These are phyloP conservation scores for Apomyelois bistriatella DNA, from an alignment of 2,888 invertebrate species.

Conservation along the genomic window DNA sequence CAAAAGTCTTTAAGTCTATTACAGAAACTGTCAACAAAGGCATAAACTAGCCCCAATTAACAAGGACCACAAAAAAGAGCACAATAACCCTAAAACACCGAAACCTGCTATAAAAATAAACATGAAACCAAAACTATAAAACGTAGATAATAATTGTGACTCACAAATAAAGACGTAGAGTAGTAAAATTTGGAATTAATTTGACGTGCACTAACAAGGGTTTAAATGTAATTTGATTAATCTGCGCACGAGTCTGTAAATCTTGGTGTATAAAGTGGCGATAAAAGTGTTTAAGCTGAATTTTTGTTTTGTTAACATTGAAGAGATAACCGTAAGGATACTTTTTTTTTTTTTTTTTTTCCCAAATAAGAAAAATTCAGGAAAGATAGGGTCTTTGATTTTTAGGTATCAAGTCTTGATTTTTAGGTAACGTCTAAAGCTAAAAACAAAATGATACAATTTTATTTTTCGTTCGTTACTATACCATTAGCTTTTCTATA, in stretches of 20 bases:
- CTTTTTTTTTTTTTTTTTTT: no score
- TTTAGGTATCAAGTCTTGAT: no score
- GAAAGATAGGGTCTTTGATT: no score
- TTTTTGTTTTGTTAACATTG: no score
- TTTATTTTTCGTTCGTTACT: no score
- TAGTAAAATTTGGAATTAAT: conserved; percentile 37
- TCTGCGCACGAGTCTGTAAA: conserved; percentile 38
- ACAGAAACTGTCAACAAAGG: no score
- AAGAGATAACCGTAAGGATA: no score
- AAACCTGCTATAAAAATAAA: conserved; percentile 6
- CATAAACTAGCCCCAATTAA: background rate
- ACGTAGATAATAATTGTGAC: conserved; percentile 16
- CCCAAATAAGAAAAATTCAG: no score
- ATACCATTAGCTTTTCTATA: no score
- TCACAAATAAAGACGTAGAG: conserved; percentile 23
- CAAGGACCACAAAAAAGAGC: background rate
- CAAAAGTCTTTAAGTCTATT: no score
- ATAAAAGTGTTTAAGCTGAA: conserved; percentile 18
- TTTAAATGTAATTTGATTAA: conserved; percentile 48
- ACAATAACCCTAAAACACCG: background rate
- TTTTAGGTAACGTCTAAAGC: no score
- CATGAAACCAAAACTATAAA: conserved; percentile 4
- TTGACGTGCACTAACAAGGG: conserved; percentile 45
- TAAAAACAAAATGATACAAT: no score
- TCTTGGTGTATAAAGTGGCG: conserved; percentile 28